Conservation (phyloP, 2,888 invertebrate species). For the Eueremaeus valkanovi region DNA sequence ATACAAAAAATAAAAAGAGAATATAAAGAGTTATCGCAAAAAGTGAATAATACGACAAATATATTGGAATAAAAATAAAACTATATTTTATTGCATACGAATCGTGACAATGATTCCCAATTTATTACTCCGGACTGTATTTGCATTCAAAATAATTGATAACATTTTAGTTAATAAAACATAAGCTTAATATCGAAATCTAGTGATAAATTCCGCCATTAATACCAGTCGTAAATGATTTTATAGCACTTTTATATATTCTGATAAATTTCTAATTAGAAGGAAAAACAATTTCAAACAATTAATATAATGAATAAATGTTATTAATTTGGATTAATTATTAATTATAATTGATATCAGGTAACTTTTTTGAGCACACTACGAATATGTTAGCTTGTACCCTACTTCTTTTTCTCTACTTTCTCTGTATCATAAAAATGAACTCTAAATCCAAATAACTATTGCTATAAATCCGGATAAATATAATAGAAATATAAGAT, state of each 20-base stretch:
- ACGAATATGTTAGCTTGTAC: too few species aligned
- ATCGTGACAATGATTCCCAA: background rate
- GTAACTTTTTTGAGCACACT: too few species aligned
- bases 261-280: conserved; percentile 6
- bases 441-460: too few species aligned
- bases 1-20: too few species aligned
- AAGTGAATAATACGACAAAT: background rate
- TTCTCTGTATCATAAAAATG: too few species aligned
- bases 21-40: background rate
- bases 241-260: background rate
- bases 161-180: background rate
- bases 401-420: too few species aligned
- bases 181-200: background rate
- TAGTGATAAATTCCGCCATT: background rate
- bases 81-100: background rate
- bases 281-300: background rate
- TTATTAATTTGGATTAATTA: too few species aligned
- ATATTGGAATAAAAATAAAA: background rate
- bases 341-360: too few species aligned
- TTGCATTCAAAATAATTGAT: conserved; percentile 2
- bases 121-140: too few species aligned
- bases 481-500: too few species aligned
- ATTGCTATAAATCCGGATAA: too few species aligned
- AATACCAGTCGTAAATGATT: background rate
- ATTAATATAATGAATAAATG: conserved; percentile 10